These are phyloP conservation scores for Tetragnatha montana DNA, from an alignment of 2,888 invertebrate genomes.

Conservation along the genomic window DNA sequence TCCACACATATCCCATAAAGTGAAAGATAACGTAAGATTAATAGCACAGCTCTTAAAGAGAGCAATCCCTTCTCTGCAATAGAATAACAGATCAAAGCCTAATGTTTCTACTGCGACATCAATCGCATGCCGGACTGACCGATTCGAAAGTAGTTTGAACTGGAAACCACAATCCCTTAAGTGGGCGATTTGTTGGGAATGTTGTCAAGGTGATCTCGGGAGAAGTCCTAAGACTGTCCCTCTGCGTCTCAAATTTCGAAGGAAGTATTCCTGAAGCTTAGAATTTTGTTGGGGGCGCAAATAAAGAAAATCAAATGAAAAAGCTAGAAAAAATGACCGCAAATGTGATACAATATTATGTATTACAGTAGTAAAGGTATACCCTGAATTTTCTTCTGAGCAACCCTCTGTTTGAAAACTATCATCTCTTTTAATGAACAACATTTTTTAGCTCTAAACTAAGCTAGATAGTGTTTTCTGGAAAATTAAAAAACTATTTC, in stretches of 20 bases:
- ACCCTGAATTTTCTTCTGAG: too few relatives aligned
- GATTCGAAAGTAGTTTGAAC: slow-evolving; percentile 1
- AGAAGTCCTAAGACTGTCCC: too few relatives aligned
- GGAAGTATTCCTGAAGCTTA: background rate
- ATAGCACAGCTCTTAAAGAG: slow-evolving; percentile 10
- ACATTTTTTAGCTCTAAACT: too few relatives aligned
- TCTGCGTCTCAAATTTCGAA: too few relatives aligned
- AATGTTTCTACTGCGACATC: background rate
- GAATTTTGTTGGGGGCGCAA: background rate
- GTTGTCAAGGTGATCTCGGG: background rate
- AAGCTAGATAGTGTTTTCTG: too few relatives aligned
- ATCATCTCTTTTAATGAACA: too few relatives aligned
- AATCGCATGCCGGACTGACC: background rate
- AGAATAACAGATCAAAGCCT: slow-evolving; percentile 25
- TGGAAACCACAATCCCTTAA: slow-evolving; percentile 19
- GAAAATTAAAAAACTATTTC: too few relatives aligned
- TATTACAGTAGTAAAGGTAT: too few relatives aligned
- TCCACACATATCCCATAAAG: background rate
- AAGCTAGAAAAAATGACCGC: background rate
- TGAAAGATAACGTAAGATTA: slow-evolving; percentile 22
- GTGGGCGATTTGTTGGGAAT: background rate
- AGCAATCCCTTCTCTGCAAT: background rate
- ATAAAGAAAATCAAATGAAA: background rate
- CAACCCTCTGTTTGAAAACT: too few relatives aligned
- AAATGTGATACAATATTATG: too few relatives aligned